Percentiles rank a stretch among this genome's conserved stretches.
Conservation (phyloP, 2,888 invertebrate genomes). For the Ormyrus labotus region DNA sequence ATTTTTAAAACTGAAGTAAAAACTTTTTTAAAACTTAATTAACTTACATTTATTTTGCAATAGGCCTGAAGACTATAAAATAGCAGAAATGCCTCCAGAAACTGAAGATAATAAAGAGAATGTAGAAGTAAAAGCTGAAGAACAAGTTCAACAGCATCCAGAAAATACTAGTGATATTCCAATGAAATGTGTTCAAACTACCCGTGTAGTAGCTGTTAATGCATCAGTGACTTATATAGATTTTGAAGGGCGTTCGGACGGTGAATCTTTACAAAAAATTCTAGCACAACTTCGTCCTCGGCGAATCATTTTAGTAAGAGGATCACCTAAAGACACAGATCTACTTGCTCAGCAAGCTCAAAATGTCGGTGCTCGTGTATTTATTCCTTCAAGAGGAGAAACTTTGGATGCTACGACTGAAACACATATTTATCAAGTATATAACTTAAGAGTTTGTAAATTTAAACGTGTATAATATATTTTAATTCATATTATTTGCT, state of each 20-base stretch:
- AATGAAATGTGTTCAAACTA: conserved; percentile 89
- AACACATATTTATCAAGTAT: conserved; percentile 96
- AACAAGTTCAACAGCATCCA: conserved; percentile 74
- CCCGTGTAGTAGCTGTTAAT: conserved; percentile 86
- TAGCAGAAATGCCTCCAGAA: conserved; percentile 84
- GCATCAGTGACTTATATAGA: conserved; percentile 96
- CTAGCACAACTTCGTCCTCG: conserved; percentile 82
- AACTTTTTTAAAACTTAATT: conserved; percentile 8
- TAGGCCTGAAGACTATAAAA: conserved; percentile 92
- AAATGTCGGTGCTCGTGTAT: conserved; percentile 85
- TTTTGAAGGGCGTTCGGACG: conserved; percentile 95
- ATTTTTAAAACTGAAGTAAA: conserved; percentile 1
- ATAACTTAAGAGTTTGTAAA: conserved; percentile 4
- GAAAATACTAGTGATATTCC: conserved; percentile 84
- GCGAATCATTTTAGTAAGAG: conserved; percentile 85
- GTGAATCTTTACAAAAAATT: conserved; percentile 86
- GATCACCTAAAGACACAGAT: conserved; percentile 83
- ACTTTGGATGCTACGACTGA: conserved; percentile 97
- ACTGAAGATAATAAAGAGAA: conserved; percentile 84
- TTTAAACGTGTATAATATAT: not conserved
- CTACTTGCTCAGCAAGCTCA: conserved; percentile 83
- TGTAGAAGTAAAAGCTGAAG: conserved; percentile 81
- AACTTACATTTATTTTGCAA: not conserved
- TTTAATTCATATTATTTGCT: not conserved
- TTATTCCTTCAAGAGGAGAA: conserved; percentile 89